phyloP scores from a whole-genome alignment of 2,797 vertebrate species.

The Pseudochirops cupreus region DNA sequence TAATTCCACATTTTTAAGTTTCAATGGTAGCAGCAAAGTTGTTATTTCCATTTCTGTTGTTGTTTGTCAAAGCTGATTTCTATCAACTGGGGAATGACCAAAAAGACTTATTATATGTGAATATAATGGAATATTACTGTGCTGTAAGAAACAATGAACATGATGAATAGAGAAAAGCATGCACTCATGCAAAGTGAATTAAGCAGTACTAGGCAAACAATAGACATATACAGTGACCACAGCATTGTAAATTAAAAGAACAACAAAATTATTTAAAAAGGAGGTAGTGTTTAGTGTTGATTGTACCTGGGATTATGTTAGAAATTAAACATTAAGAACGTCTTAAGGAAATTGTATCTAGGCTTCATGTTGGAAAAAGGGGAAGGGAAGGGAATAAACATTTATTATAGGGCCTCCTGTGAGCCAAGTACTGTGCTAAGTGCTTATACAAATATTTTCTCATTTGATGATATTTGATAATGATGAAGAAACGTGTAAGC shows the following conservation, averaged over 20 bases:
- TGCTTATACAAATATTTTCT: neutral
- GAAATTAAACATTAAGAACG: neutral
- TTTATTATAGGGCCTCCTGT: neutral
- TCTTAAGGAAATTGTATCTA: neutral
- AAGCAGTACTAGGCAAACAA: neutral
- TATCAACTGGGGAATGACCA: neutral
- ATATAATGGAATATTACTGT: neutral
- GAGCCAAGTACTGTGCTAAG: neutral
- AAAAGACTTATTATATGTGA: neutral
- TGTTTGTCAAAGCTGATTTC: neutral
- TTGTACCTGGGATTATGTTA: neutral
- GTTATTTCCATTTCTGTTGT: neutral
- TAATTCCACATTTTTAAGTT: neutral
- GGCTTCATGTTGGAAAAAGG: neutral
- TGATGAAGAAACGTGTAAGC: neutral
- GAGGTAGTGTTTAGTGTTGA: neutral
- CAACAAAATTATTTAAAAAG: neutral
- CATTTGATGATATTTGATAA: neutral
- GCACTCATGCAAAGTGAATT: neutral
- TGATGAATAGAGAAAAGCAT: slow-evolving; percentile 1
- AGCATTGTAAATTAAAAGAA: neutral
- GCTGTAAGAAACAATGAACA: neutral
- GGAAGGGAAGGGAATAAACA: neutral
- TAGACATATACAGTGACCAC: neutral
- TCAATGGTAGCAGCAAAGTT: neutral